Conservation (phyloP, 1,140 invertebrate species). For the Phymastichus coffea region DNA sequence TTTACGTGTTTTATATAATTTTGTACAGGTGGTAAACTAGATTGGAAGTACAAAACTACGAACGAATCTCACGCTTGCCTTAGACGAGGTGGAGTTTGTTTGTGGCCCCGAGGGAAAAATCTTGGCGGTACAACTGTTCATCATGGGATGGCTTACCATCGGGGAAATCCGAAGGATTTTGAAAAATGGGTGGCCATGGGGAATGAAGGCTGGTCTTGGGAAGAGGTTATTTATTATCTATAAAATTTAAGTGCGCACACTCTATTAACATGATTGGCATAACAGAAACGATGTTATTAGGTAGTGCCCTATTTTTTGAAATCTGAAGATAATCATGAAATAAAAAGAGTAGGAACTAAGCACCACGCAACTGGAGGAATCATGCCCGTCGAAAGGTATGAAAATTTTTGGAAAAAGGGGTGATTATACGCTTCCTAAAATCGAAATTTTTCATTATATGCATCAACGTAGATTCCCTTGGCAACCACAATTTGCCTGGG, state of each 20-base stretch:
- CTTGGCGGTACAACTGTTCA: constrained; percentile 63
- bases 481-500: constrained; percentile 55
- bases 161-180: constrained; percentile 64
- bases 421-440: no score
- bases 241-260: neutral
- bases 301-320: constrained; percentile 62
- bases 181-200: constrained; percentile 61
- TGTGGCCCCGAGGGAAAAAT: constrained; percentile 51
- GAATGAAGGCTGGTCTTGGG: constrained; percentile 62
- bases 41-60: constrained; percentile 89
- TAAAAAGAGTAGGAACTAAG: constrained; percentile 46
- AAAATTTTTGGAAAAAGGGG: no score
- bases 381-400: constrained; percentile 58
- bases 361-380: constrained; percentile 55
- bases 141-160: constrained; percentile 71
- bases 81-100: constrained; percentile 53
- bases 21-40: constrained; percentile 71
- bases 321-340: constrained; percentile 60
- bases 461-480: constrained; percentile 52
- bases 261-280: neutral
- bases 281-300: constrained; percentile 17
- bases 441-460: no score
- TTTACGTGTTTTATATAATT: neutral
- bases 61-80: constrained; percentile 80
- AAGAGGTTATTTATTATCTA: constrained; percentile 45